A percentile compares a stretch with the other conserved stretches of the same genome.
Evolutionary conservation across 2,797 vertebrate genomes (phyloP).

Genomic region (Acanthis flammea): DNA sequence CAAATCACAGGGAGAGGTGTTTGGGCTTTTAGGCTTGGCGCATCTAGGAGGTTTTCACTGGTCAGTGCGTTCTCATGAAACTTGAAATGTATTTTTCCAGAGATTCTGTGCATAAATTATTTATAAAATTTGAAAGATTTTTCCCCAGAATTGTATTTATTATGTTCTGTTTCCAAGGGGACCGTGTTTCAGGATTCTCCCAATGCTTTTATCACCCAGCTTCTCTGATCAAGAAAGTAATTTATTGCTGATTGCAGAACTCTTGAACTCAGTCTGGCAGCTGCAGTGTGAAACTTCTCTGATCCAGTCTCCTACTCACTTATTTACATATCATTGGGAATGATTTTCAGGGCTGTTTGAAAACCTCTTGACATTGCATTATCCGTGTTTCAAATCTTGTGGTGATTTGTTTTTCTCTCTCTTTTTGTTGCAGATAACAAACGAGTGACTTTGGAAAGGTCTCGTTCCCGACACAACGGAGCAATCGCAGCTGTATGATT

Average conservation of each 20-base stretch:
- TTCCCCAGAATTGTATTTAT: slow-evolving; percentile 48
- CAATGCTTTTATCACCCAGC: slow-evolving; percentile 72
- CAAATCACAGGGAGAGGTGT: background rate
- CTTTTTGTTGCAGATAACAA: slow-evolving; percentile 89
- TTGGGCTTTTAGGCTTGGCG: background rate
- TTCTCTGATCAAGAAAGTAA: slow-evolving; percentile 78
- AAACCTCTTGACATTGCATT: slow-evolving; percentile 71
- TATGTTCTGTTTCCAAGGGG: slow-evolving; percentile 63
- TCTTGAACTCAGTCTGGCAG: slow-evolving; percentile 78
- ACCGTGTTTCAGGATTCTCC: slow-evolving; percentile 69
- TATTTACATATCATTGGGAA: slow-evolving; percentile 79
- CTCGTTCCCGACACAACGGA: slow-evolving; percentile 93
- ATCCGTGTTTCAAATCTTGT: slow-evolving; percentile 57
- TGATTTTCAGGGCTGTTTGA: slow-evolving; percentile 70
- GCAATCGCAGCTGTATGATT: slow-evolving; percentile 86
- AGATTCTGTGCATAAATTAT: slow-evolving; percentile 17
- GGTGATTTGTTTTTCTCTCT: slow-evolving; percentile 69
- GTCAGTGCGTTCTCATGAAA: slow-evolving; percentile 65
- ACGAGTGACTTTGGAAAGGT: slow-evolving; percentile 90
- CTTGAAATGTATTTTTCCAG: slow-evolving; percentile 50
- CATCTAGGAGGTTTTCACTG: background rate
- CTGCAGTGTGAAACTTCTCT: slow-evolving; percentile 78
- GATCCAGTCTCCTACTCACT: slow-evolving; percentile 78
- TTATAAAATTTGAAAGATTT: slow-evolving; percentile 31
- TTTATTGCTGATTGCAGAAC: slow-evolving; percentile 79